These are phyloP conservation scores for Spea multiplicata DNA, from an alignment of 2,113 vertebrate species.

Conservation along the genomic window DNA sequence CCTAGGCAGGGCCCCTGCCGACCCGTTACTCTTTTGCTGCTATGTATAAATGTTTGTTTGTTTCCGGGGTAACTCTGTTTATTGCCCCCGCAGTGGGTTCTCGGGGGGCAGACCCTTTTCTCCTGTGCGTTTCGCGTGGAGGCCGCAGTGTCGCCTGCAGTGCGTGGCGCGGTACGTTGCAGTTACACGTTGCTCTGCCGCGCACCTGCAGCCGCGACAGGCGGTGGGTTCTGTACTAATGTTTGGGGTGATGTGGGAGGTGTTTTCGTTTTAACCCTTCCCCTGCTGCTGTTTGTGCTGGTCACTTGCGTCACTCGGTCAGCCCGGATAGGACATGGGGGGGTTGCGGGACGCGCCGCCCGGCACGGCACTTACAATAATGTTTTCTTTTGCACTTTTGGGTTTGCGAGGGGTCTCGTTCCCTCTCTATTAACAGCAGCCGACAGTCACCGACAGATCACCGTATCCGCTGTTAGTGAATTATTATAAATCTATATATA, in stretches of 20 bases:
- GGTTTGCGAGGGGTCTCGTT: neutral
- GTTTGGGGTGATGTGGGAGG: neutral
- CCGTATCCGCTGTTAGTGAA: conserved; percentile 10
- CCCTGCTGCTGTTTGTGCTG: conserved; percentile 15
- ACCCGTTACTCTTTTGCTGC: no score
- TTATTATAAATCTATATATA: conserved; percentile 34
- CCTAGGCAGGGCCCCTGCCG: no score
- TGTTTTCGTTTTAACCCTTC: neutral
- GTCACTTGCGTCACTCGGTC: conserved; percentile 4
- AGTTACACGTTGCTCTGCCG: conserved; percentile 8
- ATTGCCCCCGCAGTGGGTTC: no score
- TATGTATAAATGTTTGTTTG: no score
- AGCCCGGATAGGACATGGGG: no score
- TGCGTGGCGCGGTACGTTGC: neutral
- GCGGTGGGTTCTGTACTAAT: neutral
- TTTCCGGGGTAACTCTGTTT: no score
- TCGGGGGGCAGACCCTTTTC: no score
- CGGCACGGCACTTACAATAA: no score
- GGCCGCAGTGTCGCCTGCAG: no score
- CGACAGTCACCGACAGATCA: conserved; percentile 10
- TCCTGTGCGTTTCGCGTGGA: no score
- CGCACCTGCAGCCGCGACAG: neutral
- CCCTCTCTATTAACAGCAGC: neutral
- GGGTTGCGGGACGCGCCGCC: neutral
- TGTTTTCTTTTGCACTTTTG: no score